These are phyloP conservation scores for Drosophila truncata DNA, from an alignment of 1,140 invertebrate species.

Conservation along the genomic window DNA sequence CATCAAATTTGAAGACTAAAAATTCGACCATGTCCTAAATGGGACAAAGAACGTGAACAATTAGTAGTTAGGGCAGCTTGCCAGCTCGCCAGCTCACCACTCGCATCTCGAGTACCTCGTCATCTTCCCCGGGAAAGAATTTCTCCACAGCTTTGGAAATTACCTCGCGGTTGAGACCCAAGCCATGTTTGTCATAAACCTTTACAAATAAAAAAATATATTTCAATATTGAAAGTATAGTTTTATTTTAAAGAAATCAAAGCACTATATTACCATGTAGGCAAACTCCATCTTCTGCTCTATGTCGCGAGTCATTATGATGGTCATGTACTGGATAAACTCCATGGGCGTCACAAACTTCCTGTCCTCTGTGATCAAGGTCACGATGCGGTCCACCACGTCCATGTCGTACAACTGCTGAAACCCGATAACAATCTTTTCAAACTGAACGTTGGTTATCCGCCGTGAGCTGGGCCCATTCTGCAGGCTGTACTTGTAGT, in stretches of 20 bases:
- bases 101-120: constrained; percentile 33
- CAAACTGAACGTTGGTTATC: constrained; percentile 19
- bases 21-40: constrained; percentile 37
- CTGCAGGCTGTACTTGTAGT: constrained; percentile 28
- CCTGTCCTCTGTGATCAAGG: constrained; percentile 8
- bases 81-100: constrained; percentile 2
- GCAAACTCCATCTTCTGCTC: constrained; percentile 29
- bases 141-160: constrained; percentile 17
- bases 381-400: constrained; percentile 28
- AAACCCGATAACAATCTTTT: constrained; percentile 24
- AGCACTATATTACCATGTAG: constrained; percentile 12
- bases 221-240: not conserved
- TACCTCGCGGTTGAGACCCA: constrained; percentile 22
- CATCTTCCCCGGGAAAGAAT: constrained; percentile 28
- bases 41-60: accelerated
- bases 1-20: constrained; percentile 35
- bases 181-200: constrained; percentile 24
- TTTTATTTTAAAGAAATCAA: not conserved
- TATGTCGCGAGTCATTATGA: constrained; percentile 13
- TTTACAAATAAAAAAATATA: not conserved
- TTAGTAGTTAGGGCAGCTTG: not conserved
- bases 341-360: constrained; percentile 24
- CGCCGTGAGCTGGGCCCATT: constrained; percentile 16
- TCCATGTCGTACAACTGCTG: constrained; percentile 36
- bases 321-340: constrained; percentile 24